Base-by-base conservation (phyloP, 2,888 invertebrate genomes). In the Stramonita haemastoma region DNA sequence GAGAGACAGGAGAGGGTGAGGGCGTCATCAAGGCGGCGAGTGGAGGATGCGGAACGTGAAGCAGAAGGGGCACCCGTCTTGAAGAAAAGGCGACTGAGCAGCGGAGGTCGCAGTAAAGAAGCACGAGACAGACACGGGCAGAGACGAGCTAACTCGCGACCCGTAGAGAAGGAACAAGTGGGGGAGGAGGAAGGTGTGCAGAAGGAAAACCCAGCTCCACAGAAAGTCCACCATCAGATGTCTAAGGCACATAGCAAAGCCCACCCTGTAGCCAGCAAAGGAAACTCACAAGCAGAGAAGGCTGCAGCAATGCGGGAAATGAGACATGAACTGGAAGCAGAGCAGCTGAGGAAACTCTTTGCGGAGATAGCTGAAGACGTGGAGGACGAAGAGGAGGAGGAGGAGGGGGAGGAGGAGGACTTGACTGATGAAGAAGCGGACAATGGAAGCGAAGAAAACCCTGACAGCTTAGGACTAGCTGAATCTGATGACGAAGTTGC, bases 311-410 rank as follows among this genome's bases (percentile, higher is more conserved):
- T 29, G 17, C 34, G 81, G 29, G n/a, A 60, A 15, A 32, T 4
- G 13, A 46, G 8, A 19, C 81, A 88, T 87, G 36, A 90, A 57
- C 56, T 56, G 83, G 19, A 90, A 85, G 46, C 90, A 90, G 56
- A 88, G 86, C 77, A 90, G 88, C 32, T 91, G 89, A 84, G 85
- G 85, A 56, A 85, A 77, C 79, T 90, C 26, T 85, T 90, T 29
- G 66, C 73, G 84, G 73, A 88, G 79, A 88, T 90, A 19, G 81
- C 46, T 11, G 89, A 89, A 13, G 90, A 91, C 22, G 87, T 89
- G 17, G 90, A 90, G 4, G 90, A 87, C 26, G 87, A 89, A 19
- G 90, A 88, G 17, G 86, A 89, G 0, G 86, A 89, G 0, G 87
- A 86, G 4, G 90, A 87, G 26, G 87, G 88, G 11, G 90, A 88